Percentiles rank a stretch among this genome's conserved stretches.
Conservation (phyloP, 1,140 invertebrate species). For the Aphaenogaster rudis region DNA sequence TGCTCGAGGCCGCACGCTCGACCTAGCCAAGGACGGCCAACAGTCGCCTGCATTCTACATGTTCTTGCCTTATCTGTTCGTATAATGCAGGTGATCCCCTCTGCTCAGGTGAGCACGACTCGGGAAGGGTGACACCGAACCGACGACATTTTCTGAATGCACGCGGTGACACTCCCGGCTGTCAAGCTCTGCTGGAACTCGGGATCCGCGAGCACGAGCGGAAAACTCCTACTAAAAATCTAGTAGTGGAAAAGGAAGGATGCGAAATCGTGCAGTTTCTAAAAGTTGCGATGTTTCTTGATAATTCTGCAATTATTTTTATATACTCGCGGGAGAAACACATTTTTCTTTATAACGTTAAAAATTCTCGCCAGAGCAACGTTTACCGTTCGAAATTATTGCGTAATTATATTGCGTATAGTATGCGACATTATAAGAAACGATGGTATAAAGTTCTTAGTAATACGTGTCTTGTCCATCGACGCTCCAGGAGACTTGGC, state of each 20-base stretch:
- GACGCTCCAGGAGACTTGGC: neutral
- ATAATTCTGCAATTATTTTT: neutral
- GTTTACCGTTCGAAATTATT: neutral
- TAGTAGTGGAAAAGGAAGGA: neutral
- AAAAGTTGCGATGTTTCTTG: neutral
- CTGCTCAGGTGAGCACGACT: slow-evolving; percentile 67
- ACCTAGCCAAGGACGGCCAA: slow-evolving; percentile 85
- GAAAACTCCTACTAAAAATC: slow-evolving; percentile 19
- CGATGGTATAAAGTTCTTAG: neutral
- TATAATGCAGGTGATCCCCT: slow-evolving; percentile 79
- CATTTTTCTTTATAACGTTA: slow-evolving; percentile 2
- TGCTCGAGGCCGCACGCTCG: slow-evolving; percentile 82
- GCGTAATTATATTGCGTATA: too few relatives aligned
- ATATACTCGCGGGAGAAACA: neutral
- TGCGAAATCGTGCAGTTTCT: neutral
- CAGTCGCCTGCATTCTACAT: slow-evolving; percentile 84
- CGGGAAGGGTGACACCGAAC: slow-evolving; percentile 78
- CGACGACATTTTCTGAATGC: slow-evolving; percentile 83
- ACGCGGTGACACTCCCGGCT: slow-evolving; percentile 71
- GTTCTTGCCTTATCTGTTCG: slow-evolving; percentile 83
- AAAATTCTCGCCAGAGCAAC: neutral
- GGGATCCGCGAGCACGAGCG: slow-evolving; percentile 67
- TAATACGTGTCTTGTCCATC: neutral
- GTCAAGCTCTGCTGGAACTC: slow-evolving; percentile 61
- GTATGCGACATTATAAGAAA: neutral